Evolutionary conservation across 2,113 vertebrate genomes (phyloP), one percentile per base, ranked within the genome.

Genomic region (Misgurnus anguillicaudatus): DNA sequence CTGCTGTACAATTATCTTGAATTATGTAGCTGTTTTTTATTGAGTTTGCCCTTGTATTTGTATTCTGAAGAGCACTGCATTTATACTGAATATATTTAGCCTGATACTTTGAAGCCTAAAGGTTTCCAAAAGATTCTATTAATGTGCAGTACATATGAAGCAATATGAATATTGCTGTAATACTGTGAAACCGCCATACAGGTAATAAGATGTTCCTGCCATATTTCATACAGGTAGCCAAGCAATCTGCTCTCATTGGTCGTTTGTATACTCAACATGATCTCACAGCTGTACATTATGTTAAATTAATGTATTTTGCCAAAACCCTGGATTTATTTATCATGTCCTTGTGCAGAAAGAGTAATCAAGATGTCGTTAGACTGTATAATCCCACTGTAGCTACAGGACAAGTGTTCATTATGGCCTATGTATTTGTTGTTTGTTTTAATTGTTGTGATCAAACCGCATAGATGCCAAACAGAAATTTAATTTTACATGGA

Each of bases 121-220:
- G 62, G 39, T 76, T 70, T 62, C 65, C 78, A 65, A 73, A 71
- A 10, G 8, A 47, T 74, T 80, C 60, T 78, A 75, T 81, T 75
- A 62, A 66, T 79, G 71, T 83, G 76, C 76, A 79, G 81, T 85
- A 81, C 72, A 75, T 78, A 81, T 63, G 62, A 80, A 85, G 84
- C 84, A 85, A 83, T 84, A 84, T 84, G 65, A 79, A 62, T 84
- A 84, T 84, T 84, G 83, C 83, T 84, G 83, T 79, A 77, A 84
- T 79, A 83, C 84, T 85, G 84, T 85, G 82, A 79, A 81, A 83
- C 80, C 71, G 80, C 82, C 71, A 84, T 70, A 78, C 64, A 61
- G 82, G 69, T 80, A 68, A 75, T 79, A 62, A 71, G 9, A 67
- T 42, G 39, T 39, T 47, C 19, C 64, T 73, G 58, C 65, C 76